Percentiles rank a stretch among this genome's conserved stretches.
Conservation (phyloP, 2,113 vertebrate species). For the Tetraodon nigroviridis region DNA sequence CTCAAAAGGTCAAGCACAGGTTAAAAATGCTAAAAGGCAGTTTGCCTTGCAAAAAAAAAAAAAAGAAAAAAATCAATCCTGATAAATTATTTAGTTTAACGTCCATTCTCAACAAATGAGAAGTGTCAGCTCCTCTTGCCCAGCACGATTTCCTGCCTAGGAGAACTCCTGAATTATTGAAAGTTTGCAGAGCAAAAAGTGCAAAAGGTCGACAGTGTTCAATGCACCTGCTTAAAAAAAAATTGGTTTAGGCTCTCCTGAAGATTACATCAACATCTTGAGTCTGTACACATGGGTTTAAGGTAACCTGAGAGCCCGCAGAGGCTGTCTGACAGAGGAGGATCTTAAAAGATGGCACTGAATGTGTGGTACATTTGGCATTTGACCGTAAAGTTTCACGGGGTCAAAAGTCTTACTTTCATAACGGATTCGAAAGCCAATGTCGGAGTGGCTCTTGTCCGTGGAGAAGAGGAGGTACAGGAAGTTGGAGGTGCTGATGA, state of each 20-base stretch:
- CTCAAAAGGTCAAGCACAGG: conserved; percentile 13
- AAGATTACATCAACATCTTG: background rate
- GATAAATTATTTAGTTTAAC: conserved; percentile 30
- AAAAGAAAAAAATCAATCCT: background rate
- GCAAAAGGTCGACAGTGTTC: conserved; percentile 36
- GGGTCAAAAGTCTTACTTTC: conserved; percentile 82
- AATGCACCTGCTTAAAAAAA: conserved; percentile 16
- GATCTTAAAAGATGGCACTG: background rate
- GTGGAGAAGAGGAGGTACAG: conserved; percentile 94
- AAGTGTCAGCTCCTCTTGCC: conserved; percentile 13
- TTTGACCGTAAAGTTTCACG: background rate
- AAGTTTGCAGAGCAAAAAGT: conserved; percentile 27
- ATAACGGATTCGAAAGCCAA: conserved; percentile 95
- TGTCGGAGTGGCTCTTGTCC: conserved; percentile 95
- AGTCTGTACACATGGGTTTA: background rate
- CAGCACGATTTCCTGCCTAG: conserved; percentile 19
- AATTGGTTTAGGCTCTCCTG: conserved; percentile 3
- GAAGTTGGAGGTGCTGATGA: conserved; percentile 97
- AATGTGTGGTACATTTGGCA: background rate
- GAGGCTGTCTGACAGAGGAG: background rate
- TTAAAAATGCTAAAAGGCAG: conserved; percentile 16
- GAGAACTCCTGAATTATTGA: conserved; percentile 50
- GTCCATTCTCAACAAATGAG: conserved; percentile 23
- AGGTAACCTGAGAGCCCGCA: background rate
- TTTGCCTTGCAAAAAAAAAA: conserved; percentile 9